Base-by-base conservation (phyloP, 2,888 invertebrate genomes). In the Drosophila pseudotakahashii region DNA sequence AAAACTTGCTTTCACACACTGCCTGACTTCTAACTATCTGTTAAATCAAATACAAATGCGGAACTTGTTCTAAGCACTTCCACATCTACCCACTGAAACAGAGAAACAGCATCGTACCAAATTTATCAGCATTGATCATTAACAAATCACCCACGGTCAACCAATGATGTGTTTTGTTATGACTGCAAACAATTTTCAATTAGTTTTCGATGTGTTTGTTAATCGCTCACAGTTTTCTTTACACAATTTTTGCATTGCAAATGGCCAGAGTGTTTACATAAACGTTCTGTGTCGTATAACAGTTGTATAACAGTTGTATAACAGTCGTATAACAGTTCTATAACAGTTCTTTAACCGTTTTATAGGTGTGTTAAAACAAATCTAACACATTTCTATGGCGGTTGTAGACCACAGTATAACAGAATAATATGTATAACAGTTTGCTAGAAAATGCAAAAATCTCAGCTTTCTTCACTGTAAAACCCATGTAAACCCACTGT, bases 41-140 rank as follows among this genome's bases (percentile, higher is more conserved):
- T 68, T 70, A 23, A 60, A 68, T 42, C 61, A 58, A 58, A 54
- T 73, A 54, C 60, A 58, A 73, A 68, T 68, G 74, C 73, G 57
- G 74, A 68, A 68, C 74, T 58, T 68, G 68, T 58, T 67, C 68
- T 41, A 47, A 50, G 58, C 73, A 47, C 48, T 68, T 53, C 13
- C 45, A 55, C 37, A 58, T 50, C 48, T 13, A 54, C 45, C 47
- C 23, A 61, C 52, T 36, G 26, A 26, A 47, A 19, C 26, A 34
- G 14, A 48, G 14, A 39, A 53, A 59, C 39, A 23, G 14, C 30
- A 57, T 62, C 39, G 37, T 50, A 42, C 30, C 34, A 44, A 53
- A 42, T 41, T 32, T 10, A 6, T 13, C 19, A 39, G 47, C 50
- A 67, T 36, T 39, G 32, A 26, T 23, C 39, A 23, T 30, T 47